Evolutionary conservation across 2,113 vertebrate genomes (phyloP).

Genomic region (Nesospiza acunhae): DNA sequence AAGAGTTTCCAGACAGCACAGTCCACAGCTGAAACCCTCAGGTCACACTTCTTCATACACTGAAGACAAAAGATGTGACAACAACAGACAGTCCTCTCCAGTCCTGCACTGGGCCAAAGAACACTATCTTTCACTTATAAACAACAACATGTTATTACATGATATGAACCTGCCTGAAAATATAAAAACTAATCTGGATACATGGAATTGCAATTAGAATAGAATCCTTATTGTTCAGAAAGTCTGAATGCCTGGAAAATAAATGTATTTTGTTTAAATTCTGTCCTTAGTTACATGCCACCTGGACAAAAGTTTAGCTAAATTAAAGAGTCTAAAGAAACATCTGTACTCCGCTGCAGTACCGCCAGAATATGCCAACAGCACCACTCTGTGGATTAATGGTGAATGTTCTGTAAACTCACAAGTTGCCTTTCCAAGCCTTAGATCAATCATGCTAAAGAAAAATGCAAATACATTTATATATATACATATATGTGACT

Average conservation of each 20-base stretch:
- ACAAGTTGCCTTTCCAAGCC: not conserved
- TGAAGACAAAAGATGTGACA: not conserved
- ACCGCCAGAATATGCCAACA: not conserved
- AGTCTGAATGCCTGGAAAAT: not conserved
- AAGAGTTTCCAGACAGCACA: not conserved
- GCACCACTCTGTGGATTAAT: constrained; percentile 65
- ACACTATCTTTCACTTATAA: not conserved
- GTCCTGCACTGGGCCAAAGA: not conserved
- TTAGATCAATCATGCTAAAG: rapidly evolving
- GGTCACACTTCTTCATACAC: not conserved
- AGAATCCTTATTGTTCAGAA: not conserved
- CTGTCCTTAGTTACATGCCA: constrained; percentile 7
- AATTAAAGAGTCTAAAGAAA: not conserved
- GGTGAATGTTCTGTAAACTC: not conserved
- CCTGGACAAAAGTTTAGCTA: constrained; percentile 4
- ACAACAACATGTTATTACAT: not conserved
- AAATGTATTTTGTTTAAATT: constrained; percentile 14
- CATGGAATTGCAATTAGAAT: not conserved
- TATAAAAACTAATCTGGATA: not conserved
- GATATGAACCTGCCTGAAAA: not conserved
- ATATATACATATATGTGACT: not conserved
- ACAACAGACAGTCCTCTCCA: not conserved
- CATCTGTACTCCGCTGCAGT: not conserved
- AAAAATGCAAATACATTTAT: not conserved
- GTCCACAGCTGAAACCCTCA: not conserved